Base-by-base conservation (phyloP, 2,113 vertebrate species). In the Seriola rivoliana region DNA sequence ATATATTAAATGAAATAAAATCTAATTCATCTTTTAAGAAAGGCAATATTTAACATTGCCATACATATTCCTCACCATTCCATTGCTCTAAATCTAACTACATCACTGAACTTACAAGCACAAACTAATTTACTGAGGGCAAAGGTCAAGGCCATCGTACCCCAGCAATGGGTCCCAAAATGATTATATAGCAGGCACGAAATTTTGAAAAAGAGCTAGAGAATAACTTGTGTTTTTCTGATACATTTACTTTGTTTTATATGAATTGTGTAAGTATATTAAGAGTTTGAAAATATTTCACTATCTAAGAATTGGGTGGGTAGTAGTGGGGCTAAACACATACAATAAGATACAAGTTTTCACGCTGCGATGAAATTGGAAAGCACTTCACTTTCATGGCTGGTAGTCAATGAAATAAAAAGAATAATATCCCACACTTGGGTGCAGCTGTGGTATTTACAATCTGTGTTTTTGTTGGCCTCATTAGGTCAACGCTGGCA, bases 401-500 rank as follows among this genome's bases (percentile, higher is more conserved):
- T 70, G 21, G 34, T 5, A 16, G 34, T 57, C 25, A 80, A 12
- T 32, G 48, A 69, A 58, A 77, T 85, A 60, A 73, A 77, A 60
- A 52, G 17, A 77, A 50, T 1, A 57, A 62, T 38, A 54, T 73
- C 38, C 38, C 67, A 50, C 54, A 50, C 29, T 52, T 42, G 48
- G 38, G 29, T 52, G 23, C 42, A 16, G n/a, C 46, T 68, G 48
- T 65, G 1, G 11, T 70, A 4, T 66, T 65, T 40, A 55, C 75
- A 34, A 48, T 58, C 32, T 65, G n/a, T 81, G 78, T 80, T 78
- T 85, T 42, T 69, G 84, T 89, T 80, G 69, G 78, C 87, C 84
- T 86, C 85, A 79, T 92, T 92, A 85, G 85, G 91, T 85, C 87
- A 90, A 36, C 1, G 29, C 64, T 81, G 76, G 29, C 34, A 44